phyloP scores from a whole-genome alignment of 2,113 vertebrate genomes.

The Ploceus nigricollis region DNA sequence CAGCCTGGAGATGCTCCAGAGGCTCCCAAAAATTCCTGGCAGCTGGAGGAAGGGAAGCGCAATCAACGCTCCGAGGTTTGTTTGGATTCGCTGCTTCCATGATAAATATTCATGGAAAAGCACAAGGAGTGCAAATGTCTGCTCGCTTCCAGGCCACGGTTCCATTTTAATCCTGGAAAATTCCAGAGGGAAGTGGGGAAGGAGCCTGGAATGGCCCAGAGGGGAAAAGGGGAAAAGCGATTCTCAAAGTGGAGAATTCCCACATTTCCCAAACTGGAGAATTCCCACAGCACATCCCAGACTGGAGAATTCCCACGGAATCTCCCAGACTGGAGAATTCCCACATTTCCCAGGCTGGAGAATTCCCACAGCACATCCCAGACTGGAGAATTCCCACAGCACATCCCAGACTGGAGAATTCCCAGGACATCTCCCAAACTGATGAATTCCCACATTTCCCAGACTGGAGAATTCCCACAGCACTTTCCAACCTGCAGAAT shows the following conservation, averaged over 20 bases:
- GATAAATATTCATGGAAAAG: slow-evolving; percentile 47
- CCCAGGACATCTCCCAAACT: too few relatives aligned
- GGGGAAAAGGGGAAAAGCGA: rapidly evolving
- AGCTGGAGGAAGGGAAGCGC: background rate
- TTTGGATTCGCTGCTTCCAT: background rate
- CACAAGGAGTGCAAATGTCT: background rate
- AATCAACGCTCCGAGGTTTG: background rate
- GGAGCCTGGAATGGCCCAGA: background rate
- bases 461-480: background rate
- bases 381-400: background rate
- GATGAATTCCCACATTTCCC: too few relatives aligned
- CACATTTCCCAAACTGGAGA: background rate
- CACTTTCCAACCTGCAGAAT: too few relatives aligned
- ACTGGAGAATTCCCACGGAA: background rate
- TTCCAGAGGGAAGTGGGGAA: background rate
- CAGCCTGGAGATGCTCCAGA: background rate
- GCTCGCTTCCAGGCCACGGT: background rate
- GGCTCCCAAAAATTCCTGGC: background rate
- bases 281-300: background rate
- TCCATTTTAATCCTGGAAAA: background rate
- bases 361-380: background rate
- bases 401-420: background rate
- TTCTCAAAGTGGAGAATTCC: background rate
- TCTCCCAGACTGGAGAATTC: background rate
- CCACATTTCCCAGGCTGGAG: background rate